A percentile compares a stretch with the other conserved stretches of the same genome.
Conservation (phyloP, 2,888 invertebrate genomes). For the Plagodis dolabraria region DNA sequence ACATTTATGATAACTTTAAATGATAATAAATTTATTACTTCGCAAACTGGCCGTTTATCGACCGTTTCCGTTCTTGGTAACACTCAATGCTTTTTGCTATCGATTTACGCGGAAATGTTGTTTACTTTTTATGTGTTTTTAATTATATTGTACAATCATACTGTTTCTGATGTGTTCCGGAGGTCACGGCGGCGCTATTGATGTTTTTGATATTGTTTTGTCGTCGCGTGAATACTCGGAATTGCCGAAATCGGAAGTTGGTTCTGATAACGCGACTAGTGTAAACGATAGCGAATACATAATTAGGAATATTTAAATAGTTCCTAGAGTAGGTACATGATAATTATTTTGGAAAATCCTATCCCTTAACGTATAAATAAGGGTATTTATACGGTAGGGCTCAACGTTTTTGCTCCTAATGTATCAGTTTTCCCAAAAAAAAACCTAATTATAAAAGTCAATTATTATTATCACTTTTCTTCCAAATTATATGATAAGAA, state of each 20-base stretch:
- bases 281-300: slow-evolving; percentile 1
- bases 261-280: slow-evolving; percentile 3
- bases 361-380: no score
- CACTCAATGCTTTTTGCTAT: slow-evolving; percentile 58
- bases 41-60: slow-evolving; percentile 68
- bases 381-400: no score
- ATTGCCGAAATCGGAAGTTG: slow-evolving; percentile 16
- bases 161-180: slow-evolving; percentile 37
- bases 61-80: slow-evolving; percentile 68
- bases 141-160: slow-evolving; percentile 44
- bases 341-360: no score
- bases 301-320: slow-evolving; percentile 1
- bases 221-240: slow-evolving; percentile 8
- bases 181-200: slow-evolving; percentile 47
- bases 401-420: no score
- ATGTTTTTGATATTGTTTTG: slow-evolving; percentile 24
- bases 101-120: slow-evolving; percentile 63
- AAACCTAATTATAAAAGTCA: no score
- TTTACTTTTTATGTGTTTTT: slow-evolving; percentile 39
- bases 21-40: slow-evolving; percentile 61
- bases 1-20: slow-evolving; percentile 71
- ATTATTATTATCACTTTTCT: no score
- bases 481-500: no score
- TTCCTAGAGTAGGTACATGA: no score
- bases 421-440: no score